These are phyloP conservation scores for Ectemnius lituratus DNA, from an alignment of 2,888 invertebrate genomes.

Conservation along the genomic window DNA sequence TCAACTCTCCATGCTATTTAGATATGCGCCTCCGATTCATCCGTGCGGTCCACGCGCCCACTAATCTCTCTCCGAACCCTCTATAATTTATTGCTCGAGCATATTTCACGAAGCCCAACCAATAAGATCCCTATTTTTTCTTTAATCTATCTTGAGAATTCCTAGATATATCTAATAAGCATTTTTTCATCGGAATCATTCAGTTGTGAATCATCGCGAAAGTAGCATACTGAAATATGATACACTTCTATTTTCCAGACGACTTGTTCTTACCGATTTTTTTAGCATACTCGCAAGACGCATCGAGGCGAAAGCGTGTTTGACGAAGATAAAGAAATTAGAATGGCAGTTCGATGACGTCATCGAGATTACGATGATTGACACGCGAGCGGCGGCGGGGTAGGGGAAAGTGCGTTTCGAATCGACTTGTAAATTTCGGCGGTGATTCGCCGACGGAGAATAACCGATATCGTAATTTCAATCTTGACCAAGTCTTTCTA, in stretches of 20 bases:
- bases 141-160: slow-evolving; percentile 12
- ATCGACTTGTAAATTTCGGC: too few relatives aligned
- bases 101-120: slow-evolving; percentile 27
- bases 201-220: too few relatives aligned
- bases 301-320: background rate
- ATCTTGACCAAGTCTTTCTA: too few relatives aligned
- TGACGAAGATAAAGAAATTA: background rate
- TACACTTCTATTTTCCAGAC: background rate
- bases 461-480: too few relatives aligned
- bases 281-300: too few relatives aligned
- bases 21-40: slow-evolving; percentile 35
- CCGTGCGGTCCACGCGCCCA: slow-evolving; percentile 28
- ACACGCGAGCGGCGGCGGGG: background rate
- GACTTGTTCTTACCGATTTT: background rate
- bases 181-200: too few relatives aligned
- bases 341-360: background rate
- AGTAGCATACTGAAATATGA: too few relatives aligned
- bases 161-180: background rate
- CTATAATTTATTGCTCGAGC: slow-evolving; percentile 34
- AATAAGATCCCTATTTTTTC: slow-evolving; percentile 33
- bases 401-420: background rate
- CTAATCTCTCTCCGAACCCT: slow-evolving; percentile 33
- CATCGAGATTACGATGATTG: background rate
- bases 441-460: too few relatives aligned
- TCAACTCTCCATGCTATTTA: too few relatives aligned